Base-by-base conservation (phyloP, 2,797 vertebrate genomes). In the Mormyrops boulengeri region DNA sequence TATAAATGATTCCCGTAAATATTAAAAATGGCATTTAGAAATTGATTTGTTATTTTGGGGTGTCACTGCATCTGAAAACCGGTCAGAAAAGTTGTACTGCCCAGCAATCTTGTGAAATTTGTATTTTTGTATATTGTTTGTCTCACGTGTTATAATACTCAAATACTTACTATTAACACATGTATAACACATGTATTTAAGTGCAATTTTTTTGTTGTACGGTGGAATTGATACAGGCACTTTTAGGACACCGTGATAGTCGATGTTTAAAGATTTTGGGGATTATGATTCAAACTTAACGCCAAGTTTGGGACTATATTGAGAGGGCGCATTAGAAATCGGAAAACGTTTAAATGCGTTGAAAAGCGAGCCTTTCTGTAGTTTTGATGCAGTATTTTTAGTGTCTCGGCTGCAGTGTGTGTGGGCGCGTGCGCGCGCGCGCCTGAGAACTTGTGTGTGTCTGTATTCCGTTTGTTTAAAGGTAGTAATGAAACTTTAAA, bases 401-500 rank as follows among this genome's bases (percentile, higher is more conserved):
- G 87, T 90, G 73, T 55, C 53, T 91, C 60, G 12, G 47, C 88
- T 84, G 89, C 88, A 89, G 86, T 41, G 69, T 77, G 69, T 77
- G 87, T 90, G n/a, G 88, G 89, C 52, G 86, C 53, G 57, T 22
- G 87, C 38, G 14, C 38, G 41, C 22, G 66, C 14, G 55, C 55
- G 6, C 30, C 30, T 38, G 66, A 38, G 30, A 38, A 30, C 66
- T 73, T 12, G 41, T 84, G 41, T 84, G n/a, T 91, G 88, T 73
- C 60, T 85, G 52, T 26, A 87, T 90, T 90, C 69, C 87, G 69
- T 90, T 90, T 93, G 91, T 93, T 91, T 91, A 91, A 91, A 91
- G 93, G 93, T 94, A 93, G 91, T 92, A 91, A 26, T 12, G 91
- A 92, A 93, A 90, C 89, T 49, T 62, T 55, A 11, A 87, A 11